Evolutionary conservation across 2,888 invertebrate genomes (phyloP).

Genomic region (Chloroclystis v-ata): DNA sequence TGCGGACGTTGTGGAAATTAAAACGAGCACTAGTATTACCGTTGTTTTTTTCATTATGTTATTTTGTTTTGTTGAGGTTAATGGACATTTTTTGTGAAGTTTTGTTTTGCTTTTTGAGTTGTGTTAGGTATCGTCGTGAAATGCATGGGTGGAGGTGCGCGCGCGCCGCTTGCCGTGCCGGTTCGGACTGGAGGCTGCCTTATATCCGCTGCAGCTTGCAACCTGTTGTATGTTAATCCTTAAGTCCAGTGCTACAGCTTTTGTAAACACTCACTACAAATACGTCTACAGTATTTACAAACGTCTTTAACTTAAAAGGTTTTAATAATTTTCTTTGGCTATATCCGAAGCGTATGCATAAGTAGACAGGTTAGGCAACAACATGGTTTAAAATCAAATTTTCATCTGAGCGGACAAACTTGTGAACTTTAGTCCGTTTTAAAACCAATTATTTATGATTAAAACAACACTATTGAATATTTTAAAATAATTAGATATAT

Average conservation of each 20-base stretch:
- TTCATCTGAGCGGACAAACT: too few relatives aligned
- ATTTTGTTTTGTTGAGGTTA: constrained; percentile 20
- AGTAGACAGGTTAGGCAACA: too few relatives aligned
- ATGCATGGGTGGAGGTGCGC: constrained; percentile 47
- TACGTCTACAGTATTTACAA: constrained; percentile 32
- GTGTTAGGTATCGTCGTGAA: constrained; percentile 30
- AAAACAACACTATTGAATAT: too few relatives aligned
- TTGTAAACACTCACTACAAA: constrained; percentile 56
- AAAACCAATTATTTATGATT: too few relatives aligned
- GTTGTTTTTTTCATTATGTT: constrained; percentile 52
- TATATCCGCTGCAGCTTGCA: constrained; percentile 59
- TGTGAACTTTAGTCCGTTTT: too few relatives aligned
- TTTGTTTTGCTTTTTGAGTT: constrained; percentile 18
- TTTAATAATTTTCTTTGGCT: constrained; percentile 24
- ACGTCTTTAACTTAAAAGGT: constrained; percentile 29
- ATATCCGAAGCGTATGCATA: constrained; percentile 2
- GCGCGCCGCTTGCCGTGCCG: constrained; percentile 64
- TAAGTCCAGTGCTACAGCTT: constrained; percentile 54
- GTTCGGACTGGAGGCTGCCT: constrained; percentile 71
- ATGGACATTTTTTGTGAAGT: constrained; percentile 23
- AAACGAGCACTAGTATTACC: constrained; percentile 39
- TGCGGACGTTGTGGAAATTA: constrained; percentile 46
- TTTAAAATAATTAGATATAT: too few relatives aligned
- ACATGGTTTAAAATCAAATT: too few relatives aligned
- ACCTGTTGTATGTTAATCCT: constrained; percentile 68